Conservation (phyloP, 2,113 vertebrate species). For the Notechis scutatus region DNA sequence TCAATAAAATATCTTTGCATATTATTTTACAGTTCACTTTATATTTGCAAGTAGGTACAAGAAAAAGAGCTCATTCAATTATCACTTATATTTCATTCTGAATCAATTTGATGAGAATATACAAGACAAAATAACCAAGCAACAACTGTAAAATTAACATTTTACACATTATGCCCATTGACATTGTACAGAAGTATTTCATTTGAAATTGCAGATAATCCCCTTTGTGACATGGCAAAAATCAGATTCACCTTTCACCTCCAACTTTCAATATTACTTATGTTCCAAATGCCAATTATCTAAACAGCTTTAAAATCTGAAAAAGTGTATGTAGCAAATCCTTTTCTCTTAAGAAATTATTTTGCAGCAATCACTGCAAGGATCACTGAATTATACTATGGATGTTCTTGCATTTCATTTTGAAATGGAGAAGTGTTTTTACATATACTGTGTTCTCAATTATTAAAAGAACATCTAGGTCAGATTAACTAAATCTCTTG, state of each 20-base stretch:
- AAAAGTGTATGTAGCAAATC: conserved; percentile 75
- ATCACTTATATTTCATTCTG: not conserved
- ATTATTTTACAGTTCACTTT: not conserved
- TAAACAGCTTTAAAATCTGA: conserved; percentile 72
- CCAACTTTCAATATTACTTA: conserved; percentile 73
- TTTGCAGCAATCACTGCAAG: conserved; percentile 70
- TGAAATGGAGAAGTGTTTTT: conserved; percentile 77
- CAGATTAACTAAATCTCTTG: conserved; percentile 82
- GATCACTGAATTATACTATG: conserved; percentile 64
- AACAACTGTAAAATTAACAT: conserved; percentile 61
- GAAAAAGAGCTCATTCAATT: not conserved
- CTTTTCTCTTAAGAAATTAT: conserved; percentile 68
- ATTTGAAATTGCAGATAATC: conserved; percentile 79
- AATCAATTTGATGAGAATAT: conserved; percentile 21
- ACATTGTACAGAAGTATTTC: conserved; percentile 69
- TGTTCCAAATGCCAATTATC: conserved; percentile 73
- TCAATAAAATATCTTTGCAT: not conserved
- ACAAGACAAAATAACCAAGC: not conserved
- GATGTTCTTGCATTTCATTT: conserved; percentile 70
- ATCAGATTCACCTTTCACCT: conserved; percentile 72
- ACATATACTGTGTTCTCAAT: conserved; percentile 73
- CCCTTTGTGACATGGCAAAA: conserved; percentile 79
- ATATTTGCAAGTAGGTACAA: not conserved
- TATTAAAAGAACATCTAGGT: conserved; percentile 86
- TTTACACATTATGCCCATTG: conserved; percentile 60